Percentiles rank a stretch among this genome's conserved stretches.
phyloP scores from a whole-genome alignment of 2,888 invertebrate genomes.

The Acrocyrtus sp. region DNA sequence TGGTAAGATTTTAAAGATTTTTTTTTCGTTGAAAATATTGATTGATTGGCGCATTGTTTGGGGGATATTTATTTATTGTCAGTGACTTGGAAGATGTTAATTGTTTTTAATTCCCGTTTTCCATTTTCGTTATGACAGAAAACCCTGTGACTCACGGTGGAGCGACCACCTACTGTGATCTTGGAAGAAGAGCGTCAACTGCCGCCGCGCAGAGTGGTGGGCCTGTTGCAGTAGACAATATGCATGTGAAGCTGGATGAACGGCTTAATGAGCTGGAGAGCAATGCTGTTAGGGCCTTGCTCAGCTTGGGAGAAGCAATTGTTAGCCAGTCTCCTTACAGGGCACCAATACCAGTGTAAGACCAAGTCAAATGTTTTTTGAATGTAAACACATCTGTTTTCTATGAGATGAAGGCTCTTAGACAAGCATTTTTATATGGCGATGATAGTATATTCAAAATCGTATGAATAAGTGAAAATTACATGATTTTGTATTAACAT shows the following conservation, averaged over 20 bases:
- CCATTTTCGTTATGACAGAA: constrained; percentile 7
- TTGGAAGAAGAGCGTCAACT: constrained; percentile 40
- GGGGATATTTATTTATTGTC: not conserved
- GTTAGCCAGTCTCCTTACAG: constrained; percentile 37
- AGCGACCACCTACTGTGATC: constrained; percentile 20
- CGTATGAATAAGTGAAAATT: too few relatives aligned
- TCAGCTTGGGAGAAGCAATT: constrained; percentile 46
- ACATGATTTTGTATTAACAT: too few relatives aligned
- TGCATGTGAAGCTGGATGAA: constrained; percentile 43
- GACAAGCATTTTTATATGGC: not conserved
- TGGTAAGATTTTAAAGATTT: constrained; percentile 33
- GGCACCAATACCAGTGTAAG: constrained; percentile 24
- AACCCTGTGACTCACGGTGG: constrained; percentile 32
- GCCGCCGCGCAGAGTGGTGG: constrained; percentile 17
- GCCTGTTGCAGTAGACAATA: constrained; percentile 20
- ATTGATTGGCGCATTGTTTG: not conserved
- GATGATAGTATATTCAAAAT: not conserved
- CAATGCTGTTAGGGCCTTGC: constrained; percentile 44
- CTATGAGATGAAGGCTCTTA: not conserved
- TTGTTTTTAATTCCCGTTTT: not conserved
- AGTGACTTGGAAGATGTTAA: not conserved
- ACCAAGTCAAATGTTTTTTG: too few relatives aligned
- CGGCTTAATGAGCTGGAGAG: constrained; percentile 48
- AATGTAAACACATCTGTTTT: not conserved
- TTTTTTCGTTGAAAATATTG: not conserved